These are phyloP conservation scores for Sander vitreus DNA, from an alignment of 2,113 vertebrate genomes.

Conservation along the genomic window DNA sequence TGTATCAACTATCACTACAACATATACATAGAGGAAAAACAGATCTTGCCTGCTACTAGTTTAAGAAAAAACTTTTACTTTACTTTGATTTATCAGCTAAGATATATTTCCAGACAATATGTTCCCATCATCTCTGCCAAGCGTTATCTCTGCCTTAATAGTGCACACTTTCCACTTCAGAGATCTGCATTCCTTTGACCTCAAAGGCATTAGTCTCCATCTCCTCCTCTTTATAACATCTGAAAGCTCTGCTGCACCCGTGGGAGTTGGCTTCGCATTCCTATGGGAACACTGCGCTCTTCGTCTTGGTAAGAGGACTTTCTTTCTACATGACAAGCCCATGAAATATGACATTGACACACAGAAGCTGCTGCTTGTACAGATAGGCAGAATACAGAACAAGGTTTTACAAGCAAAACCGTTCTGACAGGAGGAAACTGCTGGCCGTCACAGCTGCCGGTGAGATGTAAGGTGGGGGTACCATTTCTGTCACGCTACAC, in stretches of 20 bases:
- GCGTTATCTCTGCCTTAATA: slow-evolving; percentile 21
- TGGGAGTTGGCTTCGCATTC: slow-evolving; percentile 28
- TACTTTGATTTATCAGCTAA: background rate
- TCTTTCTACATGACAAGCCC: slow-evolving; percentile 48
- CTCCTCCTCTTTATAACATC: slow-evolving; percentile 27
- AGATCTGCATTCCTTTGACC: slow-evolving; percentile 46
- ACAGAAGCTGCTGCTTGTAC: slow-evolving; percentile 33
- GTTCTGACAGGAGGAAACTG: slow-evolving; percentile 24
- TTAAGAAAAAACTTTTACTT: slow-evolving; percentile 4
- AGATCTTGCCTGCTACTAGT: background rate
- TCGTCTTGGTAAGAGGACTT: background rate
- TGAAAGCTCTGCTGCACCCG: slow-evolving; percentile 45
- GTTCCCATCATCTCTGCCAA: background rate
- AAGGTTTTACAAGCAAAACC: slow-evolving; percentile 50
- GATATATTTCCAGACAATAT: background rate
- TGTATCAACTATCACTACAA: background rate
- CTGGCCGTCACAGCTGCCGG: slow-evolving; percentile 35
- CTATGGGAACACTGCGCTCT: slow-evolving; percentile 22
- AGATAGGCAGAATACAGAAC: slow-evolving; percentile 44
- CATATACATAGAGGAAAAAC: background rate
- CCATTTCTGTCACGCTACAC: slow-evolving; percentile 40
- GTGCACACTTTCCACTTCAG: slow-evolving; percentile 35
- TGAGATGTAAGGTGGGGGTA: slow-evolving; percentile 43
- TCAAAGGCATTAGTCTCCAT: slow-evolving; percentile 61
- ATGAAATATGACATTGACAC: slow-evolving; percentile 57